A percentile compares a stretch with the other conserved stretches of the same genome.
Conservation (phyloP, 2,888 invertebrate species). For the Cryptus viduatorius region DNA sequence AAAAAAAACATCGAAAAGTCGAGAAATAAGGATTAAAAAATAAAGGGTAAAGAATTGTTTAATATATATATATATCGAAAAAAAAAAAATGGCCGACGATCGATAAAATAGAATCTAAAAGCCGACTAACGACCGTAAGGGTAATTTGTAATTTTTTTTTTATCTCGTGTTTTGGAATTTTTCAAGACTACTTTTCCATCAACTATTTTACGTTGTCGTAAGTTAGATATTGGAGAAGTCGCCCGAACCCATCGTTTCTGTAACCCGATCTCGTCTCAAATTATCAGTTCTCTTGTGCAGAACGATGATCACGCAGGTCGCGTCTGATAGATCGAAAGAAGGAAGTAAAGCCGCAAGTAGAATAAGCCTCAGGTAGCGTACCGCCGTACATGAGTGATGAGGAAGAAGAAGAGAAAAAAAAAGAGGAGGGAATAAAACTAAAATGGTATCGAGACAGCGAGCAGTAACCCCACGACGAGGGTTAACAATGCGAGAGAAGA, state of each 20-base stretch:
- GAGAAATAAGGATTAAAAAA: not conserved
- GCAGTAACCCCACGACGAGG: conserved; percentile 43
- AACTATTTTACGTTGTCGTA: not conserved
- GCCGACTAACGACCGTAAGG: too few species aligned
- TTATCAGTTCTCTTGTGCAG: not conserved
- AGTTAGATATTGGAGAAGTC: not conserved
- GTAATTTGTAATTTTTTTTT: not conserved
- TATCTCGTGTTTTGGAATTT: not conserved
- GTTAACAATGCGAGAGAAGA: conserved; percentile 66
- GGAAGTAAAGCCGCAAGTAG: conserved; percentile 52
- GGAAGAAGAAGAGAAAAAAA: conserved; percentile 47
- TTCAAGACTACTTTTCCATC: too few species aligned
- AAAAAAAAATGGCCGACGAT: too few species aligned
- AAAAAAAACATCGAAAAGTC: not conserved
- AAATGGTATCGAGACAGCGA: conserved; percentile 47
- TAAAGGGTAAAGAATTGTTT: too few species aligned
- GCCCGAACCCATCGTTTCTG: not conserved
- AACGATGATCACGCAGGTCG: conserved; percentile 47
- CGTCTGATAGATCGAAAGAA: conserved; percentile 72
- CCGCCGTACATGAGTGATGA: conserved; percentile 65
- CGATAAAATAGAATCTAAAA: too few species aligned
- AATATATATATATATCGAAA: too few species aligned
- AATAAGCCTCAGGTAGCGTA: conserved; percentile 55
- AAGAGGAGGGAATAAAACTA: conserved; percentile 66
- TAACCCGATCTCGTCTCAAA: not conserved